Percentiles rank a stretch among this genome's conserved stretches.
Conservation (phyloP, 2,797 vertebrate species). For the Micropoecilia bifurca region DNA sequence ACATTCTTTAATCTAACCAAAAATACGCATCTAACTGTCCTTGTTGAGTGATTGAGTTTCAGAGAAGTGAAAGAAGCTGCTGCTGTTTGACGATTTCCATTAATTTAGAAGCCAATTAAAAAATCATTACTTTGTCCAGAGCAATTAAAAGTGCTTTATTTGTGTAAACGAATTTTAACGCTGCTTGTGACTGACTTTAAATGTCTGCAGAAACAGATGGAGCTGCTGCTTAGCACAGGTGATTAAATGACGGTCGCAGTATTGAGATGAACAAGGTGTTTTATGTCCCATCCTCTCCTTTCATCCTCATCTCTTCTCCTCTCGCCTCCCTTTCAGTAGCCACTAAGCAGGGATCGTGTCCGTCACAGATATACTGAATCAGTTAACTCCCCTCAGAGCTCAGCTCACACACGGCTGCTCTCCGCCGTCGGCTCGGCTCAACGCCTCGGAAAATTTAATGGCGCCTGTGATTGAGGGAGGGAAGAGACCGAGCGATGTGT, state of each 20-base stretch:
- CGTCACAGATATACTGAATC: conserved; percentile 77
- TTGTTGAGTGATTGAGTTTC: background rate
- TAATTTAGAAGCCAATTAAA: background rate
- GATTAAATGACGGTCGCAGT: conserved; percentile 22
- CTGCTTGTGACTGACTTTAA: background rate
- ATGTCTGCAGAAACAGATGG: conserved; percentile 38
- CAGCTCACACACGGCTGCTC: conserved; percentile 63
- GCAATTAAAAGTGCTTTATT: background rate
- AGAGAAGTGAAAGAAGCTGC: background rate
- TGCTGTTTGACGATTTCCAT: background rate
- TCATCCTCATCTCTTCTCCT: conserved; percentile 35
- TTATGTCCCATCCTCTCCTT: conserved; percentile 36
- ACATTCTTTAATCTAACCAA: background rate
- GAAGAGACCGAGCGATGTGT: conserved; percentile 28
- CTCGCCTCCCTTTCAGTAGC: conserved; percentile 41
- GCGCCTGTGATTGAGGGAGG: conserved; percentile 59
- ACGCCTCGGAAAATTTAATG: conserved; percentile 72
- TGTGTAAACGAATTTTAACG: background rate
- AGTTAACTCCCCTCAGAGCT: conserved; percentile 72
- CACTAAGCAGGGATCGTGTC: conserved; percentile 72
- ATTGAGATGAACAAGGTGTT: conserved; percentile 54
- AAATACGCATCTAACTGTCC: background rate
- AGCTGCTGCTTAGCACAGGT: conserved; percentile 23
- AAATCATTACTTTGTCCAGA: background rate
- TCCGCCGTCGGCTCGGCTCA: conserved; percentile 64